These are phyloP conservation scores for Geococcyx californianus DNA, from an alignment of 2,113 vertebrate species.

Conservation along the genomic window DNA sequence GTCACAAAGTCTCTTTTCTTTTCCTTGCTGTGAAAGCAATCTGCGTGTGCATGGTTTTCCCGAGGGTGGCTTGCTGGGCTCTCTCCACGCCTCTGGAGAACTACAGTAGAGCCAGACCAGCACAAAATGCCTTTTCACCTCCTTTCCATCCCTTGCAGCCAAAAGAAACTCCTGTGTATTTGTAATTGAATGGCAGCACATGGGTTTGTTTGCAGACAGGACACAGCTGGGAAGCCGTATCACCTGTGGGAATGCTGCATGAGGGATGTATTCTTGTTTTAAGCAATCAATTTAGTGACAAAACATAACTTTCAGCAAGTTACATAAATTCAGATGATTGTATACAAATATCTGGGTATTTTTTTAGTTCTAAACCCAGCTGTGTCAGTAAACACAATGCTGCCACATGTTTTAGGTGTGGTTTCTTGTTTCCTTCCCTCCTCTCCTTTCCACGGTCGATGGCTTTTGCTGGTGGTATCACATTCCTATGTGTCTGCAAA, in stretches of 20 bases:
- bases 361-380: background rate
- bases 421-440: background rate
- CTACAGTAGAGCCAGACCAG: background rate
- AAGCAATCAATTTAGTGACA: constrained; percentile 19
- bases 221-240: constrained; percentile 57
- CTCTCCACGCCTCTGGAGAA: background rate
- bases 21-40: background rate
- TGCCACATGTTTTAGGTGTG: background rate
- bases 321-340: background rate
- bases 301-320: constrained; percentile 10
- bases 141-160: background rate
- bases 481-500: background rate
- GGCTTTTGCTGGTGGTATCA: background rate
- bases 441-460: background rate
- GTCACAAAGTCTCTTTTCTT: background rate
- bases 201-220: constrained; percentile 65
- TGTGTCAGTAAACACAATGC: background rate
- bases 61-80: background rate
- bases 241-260: constrained; percentile 45
- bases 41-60: fast-evolving
- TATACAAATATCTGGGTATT: background rate
- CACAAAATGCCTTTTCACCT: background rate
- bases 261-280: background rate
- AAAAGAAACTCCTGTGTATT: background rate
- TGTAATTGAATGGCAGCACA: background rate